phyloP scores from a whole-genome alignment of 2,113 vertebrate species.

The Melanerpes formicivorus region DNA sequence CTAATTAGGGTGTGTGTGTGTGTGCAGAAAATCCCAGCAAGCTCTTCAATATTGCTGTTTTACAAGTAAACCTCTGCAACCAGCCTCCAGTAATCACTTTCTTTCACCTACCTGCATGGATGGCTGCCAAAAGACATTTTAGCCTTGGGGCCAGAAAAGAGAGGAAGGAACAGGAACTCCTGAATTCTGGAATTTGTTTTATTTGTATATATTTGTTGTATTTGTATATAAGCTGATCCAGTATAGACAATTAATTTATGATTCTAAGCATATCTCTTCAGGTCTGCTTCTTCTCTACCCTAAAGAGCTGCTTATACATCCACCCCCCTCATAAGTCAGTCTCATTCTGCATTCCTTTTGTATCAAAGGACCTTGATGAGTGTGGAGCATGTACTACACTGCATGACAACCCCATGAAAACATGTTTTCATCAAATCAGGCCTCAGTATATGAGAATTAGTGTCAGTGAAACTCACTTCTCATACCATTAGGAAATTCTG shows the following conservation, averaged over 20 bases:
- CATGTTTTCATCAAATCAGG: not conserved
- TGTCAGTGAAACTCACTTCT: not conserved
- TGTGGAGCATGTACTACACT: accelerated
- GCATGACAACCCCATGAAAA: not conserved
- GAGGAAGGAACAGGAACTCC: not conserved
- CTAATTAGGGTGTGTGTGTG: not conserved
- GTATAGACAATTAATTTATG: accelerated
- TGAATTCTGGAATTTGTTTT: not conserved
- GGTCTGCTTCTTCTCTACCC: not conserved
- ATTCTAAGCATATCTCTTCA: not conserved
- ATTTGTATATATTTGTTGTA: no score
- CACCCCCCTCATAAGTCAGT: accelerated
- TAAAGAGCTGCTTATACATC: not conserved
- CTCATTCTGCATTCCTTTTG: not conserved
- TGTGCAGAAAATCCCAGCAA: not conserved
- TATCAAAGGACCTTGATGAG: not conserved
- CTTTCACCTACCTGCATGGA: not conserved
- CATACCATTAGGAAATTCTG: not conserved
- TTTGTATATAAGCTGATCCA: not conserved
- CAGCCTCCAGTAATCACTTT: not conserved
- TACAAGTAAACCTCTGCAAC: not conserved
- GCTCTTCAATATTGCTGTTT: not conserved
- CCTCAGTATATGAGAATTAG: not conserved
- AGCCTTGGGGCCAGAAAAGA: not conserved
- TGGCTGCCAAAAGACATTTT: not conserved